Evolutionary conservation across 1,140 invertebrate species (phyloP).

Genomic region (Tetraneura akinire): DNA sequence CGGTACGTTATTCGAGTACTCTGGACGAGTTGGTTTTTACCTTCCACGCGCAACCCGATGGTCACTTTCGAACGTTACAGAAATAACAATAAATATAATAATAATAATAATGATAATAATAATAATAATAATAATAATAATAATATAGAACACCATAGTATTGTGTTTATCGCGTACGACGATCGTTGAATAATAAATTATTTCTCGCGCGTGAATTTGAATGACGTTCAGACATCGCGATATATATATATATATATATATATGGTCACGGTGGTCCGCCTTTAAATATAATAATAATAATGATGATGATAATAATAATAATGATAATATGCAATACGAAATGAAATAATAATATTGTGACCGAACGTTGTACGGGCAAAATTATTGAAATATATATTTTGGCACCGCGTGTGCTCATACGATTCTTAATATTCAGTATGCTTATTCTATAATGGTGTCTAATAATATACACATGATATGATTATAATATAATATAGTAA

Average conservation of each 20-base stretch:
- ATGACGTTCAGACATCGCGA: neutral
- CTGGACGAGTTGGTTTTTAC: neutral
- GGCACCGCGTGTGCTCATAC: neutral
- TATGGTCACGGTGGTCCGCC: neutral
- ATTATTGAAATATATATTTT: conserved; percentile 25
- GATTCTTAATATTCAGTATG: no score
- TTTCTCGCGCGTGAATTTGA: neutral
- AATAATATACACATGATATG: no score
- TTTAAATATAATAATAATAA: no score
- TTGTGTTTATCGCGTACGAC: conserved; percentile 30
- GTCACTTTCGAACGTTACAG: conserved; percentile 32
- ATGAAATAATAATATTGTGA: no score
- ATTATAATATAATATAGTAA: no score
- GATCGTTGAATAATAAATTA: conserved; percentile 31
- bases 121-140: neutral
- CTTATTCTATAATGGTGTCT: no score
- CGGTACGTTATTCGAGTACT: conserved; percentile 1
- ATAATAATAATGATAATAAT: conserved; percentile 12
- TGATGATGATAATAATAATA: neutral
- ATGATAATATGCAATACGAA: neutral
- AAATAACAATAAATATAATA: no score
- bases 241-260: neutral
- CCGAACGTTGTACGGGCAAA: no score
- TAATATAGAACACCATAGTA: conserved; percentile 15
- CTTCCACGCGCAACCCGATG: neutral